Evolutionary conservation across 2,113 vertebrate genomes (phyloP).

Genomic region (Anolis sagrei): DNA sequence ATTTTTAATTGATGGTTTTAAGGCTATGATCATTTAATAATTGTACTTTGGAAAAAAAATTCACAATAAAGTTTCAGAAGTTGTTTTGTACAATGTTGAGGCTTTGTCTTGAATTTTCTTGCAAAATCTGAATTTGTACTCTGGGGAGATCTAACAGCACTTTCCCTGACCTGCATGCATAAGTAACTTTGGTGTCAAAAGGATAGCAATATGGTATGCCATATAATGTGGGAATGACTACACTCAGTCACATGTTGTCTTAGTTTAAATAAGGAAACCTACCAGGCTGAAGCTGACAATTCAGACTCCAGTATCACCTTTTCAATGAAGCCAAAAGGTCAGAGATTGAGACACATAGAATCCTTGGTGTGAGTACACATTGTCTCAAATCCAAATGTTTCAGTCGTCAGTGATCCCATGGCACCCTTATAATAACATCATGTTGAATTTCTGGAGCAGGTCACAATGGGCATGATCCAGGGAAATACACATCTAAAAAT

Average conservation of each 20-base stretch:
- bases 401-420: background rate
- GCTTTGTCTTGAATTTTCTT: conserved; percentile 83
- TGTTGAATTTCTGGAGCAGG: background rate
- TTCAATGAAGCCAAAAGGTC: conserved; percentile 7
- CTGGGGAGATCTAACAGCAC: conserved; percentile 33
- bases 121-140: conserved; percentile 53
- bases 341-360: background rate
- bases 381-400: background rate
- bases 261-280: conserved; percentile 37
- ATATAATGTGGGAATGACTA: conserved; percentile 15
- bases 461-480: background rate
- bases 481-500: background rate
- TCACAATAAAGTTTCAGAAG: conserved; percentile 87
- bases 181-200: conserved; percentile 34
- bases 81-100: conserved; percentile 83
- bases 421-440: background rate
- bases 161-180: background rate
- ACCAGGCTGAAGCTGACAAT: conserved; percentile 37
- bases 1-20: conserved; percentile 82
- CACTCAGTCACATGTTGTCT: conserved; percentile 27
- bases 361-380: background rate
- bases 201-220: conserved; percentile 31
- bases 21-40: conserved; percentile 80
- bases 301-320: conserved; percentile 42
- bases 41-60: conserved; percentile 81